These are phyloP conservation scores for Eunapius fragilis DNA, from an alignment of 37 sponge, comb jelly and placozoan species.

Conservation along the genomic window DNA sequence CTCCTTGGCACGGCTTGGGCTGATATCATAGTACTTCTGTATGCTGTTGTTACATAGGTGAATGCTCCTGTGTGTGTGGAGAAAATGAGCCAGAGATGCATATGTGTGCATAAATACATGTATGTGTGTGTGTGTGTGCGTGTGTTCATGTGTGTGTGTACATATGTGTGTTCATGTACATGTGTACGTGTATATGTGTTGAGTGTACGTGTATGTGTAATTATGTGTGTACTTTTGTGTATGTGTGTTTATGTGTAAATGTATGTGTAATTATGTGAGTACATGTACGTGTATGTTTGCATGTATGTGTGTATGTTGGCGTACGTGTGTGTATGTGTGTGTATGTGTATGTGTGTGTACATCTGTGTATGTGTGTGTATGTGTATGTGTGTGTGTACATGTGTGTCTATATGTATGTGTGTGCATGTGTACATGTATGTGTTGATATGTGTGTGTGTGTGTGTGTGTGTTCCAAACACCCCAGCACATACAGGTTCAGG, in stretches of 20 bases:
- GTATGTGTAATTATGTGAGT: too few relatives aligned
- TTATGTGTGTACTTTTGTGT: too few relatives aligned
- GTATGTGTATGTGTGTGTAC: too few relatives aligned
- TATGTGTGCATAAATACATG: not conserved
- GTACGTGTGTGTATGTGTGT: too few relatives aligned
- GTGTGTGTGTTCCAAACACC: too few relatives aligned
- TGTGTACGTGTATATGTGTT: constrained; percentile 2
- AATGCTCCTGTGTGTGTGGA: constrained; percentile 52
- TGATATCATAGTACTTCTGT: constrained; percentile 75
- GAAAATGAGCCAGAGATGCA: not conserved
- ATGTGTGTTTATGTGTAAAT: not conserved
- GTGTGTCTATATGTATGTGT: too few relatives aligned
- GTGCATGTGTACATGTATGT: too few relatives aligned
- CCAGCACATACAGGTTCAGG: constrained; percentile 63
- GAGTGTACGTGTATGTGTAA: too few relatives aligned
- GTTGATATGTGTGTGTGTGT: too few relatives aligned
- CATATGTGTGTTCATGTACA: not conserved
- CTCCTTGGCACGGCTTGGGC: not conserved
- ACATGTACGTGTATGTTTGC: too few relatives aligned
- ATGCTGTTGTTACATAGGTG: constrained; percentile 96
- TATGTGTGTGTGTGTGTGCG: not conserved
- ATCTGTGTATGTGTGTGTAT: too few relatives aligned
- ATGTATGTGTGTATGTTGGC: too few relatives aligned
- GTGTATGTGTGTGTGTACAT: constrained; percentile 3
- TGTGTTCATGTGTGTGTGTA: not conserved